phyloP scores from a whole-genome alignment of 2,113 vertebrate genomes.

The Bos javanicus region DNA sequence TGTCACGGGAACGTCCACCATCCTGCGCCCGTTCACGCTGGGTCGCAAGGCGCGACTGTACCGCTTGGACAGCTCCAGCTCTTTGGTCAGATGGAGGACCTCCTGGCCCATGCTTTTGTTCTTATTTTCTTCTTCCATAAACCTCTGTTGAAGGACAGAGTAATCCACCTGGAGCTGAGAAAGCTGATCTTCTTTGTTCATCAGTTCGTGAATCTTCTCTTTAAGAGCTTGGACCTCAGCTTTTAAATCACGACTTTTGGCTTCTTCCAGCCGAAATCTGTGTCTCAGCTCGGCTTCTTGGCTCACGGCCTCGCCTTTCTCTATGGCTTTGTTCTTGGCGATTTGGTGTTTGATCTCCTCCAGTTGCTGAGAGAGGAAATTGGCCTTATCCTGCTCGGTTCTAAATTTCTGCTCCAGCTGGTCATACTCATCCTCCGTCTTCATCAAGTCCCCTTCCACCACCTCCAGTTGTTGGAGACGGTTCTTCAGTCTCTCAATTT shows the following conservation, averaged over 20 bases:
- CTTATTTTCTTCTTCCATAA: constrained; percentile 90
- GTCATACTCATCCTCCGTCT: constrained; percentile 96
- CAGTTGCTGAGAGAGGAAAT: constrained; percentile 88
- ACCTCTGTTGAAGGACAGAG: constrained; percentile 89
- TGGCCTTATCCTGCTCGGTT: constrained; percentile 94
- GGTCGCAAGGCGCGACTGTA: constrained; percentile 92
- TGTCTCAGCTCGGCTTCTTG: constrained; percentile 90
- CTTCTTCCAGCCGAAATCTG: constrained; percentile 90
- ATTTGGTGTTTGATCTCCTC: constrained; percentile 94
- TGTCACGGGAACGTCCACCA: constrained; percentile 88
- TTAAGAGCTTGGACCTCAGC: constrained; percentile 93
- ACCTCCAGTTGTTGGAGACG: constrained; percentile 93
- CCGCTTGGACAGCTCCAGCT: constrained; percentile 91
- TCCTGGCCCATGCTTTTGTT: constrained; percentile 90
- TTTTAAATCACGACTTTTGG: constrained; percentile 88
- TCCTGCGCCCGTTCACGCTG: constrained; percentile 89
- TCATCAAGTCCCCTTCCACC: constrained; percentile 96
- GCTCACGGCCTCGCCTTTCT: constrained; percentile 90
- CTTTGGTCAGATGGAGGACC: constrained; percentile 86
- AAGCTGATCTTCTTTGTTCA: constrained; percentile 98
- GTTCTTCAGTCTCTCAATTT: constrained; percentile 92
- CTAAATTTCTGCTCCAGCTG: constrained; percentile 94
- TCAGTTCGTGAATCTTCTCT: constrained; percentile 97
- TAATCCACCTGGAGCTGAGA: constrained; percentile 94
- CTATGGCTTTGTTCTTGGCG: constrained; percentile 91